phyloP scores from a whole-genome alignment of 2,797 vertebrate genomes.

The Nyctibius grandis region DNA sequence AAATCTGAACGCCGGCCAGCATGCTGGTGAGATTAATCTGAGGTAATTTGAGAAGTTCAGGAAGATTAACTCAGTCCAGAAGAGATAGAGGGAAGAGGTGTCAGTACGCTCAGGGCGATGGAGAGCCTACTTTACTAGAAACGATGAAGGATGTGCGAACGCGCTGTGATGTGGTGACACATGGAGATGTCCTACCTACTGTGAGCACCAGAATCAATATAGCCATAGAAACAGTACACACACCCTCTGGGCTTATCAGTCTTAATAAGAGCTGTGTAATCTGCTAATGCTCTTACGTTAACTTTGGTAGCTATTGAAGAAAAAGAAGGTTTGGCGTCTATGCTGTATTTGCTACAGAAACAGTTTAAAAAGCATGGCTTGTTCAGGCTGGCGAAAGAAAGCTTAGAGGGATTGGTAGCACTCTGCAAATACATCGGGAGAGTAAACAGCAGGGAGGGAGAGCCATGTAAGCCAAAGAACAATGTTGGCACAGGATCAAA shows the following conservation, averaged over 20 bases:
- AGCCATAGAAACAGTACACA: not conserved
- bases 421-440: not conserved
- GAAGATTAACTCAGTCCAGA: not conserved
- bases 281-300: not conserved
- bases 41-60: not conserved
- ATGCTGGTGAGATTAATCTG: not conserved
- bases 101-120: accelerated
- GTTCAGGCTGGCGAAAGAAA: not conserved
- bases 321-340: not conserved
- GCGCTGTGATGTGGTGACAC: not conserved
- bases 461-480: not conserved
- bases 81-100: not conserved
- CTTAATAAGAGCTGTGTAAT: not conserved
- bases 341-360: not conserved
- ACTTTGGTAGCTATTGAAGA: not conserved
- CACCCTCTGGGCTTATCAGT: not conserved
- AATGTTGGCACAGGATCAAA: conserved; percentile 6
- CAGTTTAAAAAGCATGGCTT: not conserved
- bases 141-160: accelerated
- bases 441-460: not conserved
- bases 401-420: conserved; percentile 1
- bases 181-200: not conserved
- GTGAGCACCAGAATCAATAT: not conserved
- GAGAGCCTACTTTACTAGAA: not conserved
- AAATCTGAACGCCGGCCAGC: not conserved